Evolutionary conservation across 2,797 vertebrate species (phyloP).

Genomic region (Myotis pilosus): DNA sequence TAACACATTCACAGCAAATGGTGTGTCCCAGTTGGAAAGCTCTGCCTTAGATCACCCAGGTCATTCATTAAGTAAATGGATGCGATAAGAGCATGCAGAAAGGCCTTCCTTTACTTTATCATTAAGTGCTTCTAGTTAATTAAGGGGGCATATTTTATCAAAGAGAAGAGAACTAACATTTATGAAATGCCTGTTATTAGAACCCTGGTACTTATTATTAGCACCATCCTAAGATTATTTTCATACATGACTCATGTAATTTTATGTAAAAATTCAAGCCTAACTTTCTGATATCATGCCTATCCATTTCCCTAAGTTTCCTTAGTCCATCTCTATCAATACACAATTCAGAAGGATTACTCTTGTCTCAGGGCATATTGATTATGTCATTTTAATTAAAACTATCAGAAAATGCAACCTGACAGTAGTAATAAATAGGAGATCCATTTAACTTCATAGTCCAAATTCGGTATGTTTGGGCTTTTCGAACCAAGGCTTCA

Average conservation of each 20-base stretch:
- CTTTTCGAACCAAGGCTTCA: background rate
- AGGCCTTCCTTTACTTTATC: background rate
- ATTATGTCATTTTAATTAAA: background rate
- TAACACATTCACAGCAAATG: background rate
- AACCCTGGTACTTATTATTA: background rate
- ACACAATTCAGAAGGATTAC: background rate
- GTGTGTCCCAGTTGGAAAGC: background rate
- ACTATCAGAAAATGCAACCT: background rate
- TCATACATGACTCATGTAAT: background rate
- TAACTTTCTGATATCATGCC: background rate
- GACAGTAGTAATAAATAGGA: background rate
- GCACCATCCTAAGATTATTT: background rate
- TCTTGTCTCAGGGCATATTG: background rate
- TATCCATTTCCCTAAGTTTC: background rate
- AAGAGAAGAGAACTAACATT: slow-evolving; percentile 1
- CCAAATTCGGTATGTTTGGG: background rate
- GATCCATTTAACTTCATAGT: background rate
- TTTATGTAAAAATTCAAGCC: background rate
- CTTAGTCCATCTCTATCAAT: background rate
- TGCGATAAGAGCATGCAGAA: background rate
- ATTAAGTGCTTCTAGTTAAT: slow-evolving; percentile 55
- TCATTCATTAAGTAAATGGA: slow-evolving; percentile 33
- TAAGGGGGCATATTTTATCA: slow-evolving; percentile 55
- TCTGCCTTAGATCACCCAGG: background rate
- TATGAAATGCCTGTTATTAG: slow-evolving; percentile 30